phyloP scores from a whole-genome alignment of 1,140 invertebrate species.

The Lanistes nyassanus region DNA sequence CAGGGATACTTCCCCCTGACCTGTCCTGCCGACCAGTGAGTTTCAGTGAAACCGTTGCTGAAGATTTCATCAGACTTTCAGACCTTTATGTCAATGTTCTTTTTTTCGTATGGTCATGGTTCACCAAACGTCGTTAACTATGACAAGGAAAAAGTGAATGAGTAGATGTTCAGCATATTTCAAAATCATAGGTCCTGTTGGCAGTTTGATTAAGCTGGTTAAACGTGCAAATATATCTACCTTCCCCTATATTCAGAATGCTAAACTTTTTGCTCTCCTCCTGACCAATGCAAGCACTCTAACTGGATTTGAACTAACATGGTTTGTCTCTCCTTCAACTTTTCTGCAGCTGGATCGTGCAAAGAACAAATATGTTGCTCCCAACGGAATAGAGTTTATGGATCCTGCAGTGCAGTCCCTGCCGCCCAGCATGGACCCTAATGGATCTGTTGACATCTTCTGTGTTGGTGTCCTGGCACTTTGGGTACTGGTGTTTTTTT shows the following conservation, averaged over 20 bases:
- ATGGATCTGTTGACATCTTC: conserved; percentile 18
- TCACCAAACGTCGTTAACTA: no score
- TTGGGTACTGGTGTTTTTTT: conserved; percentile 11
- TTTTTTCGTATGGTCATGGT: no score
- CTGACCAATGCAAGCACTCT: no score
- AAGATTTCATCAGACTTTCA: neutral
- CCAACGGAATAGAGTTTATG: conserved; percentile 16
- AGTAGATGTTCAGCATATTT: no score
- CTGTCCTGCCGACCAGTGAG: conserved; percentile 38
- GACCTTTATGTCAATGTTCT: no score
- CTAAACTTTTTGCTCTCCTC: no score
- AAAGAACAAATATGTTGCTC: conserved; percentile 13
- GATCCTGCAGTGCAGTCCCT: conserved; percentile 12
- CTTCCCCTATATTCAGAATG: no score
- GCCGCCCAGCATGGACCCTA: neutral
- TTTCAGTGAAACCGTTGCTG: neutral
- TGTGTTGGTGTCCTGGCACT: conserved; percentile 23
- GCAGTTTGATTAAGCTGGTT: no score
- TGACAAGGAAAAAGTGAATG: no score
- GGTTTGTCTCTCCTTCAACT: neutral
- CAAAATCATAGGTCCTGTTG: no score
- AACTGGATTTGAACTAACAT: no score
- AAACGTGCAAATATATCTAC: no score
- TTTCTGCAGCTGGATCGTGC: conserved; percentile 15
- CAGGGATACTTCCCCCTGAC: conserved; percentile 34